Conservation (phyloP, 2,888 invertebrate genomes). For the Hyposoter didymator region DNA sequence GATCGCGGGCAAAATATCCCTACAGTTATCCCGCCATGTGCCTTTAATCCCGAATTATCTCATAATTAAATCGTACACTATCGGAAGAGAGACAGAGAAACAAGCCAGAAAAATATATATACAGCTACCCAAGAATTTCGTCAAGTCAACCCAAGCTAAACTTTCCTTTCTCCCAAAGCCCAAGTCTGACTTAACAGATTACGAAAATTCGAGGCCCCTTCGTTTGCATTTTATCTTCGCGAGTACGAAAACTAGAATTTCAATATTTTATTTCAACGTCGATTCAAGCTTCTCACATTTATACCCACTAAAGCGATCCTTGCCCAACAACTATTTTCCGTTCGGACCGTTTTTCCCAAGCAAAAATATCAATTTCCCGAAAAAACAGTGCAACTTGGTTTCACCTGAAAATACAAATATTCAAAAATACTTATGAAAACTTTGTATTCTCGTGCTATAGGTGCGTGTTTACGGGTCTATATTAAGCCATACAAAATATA, state of each 20-base stretch:
- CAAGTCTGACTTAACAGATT: constrained; percentile 47
- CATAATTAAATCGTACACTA: constrained; percentile 63
- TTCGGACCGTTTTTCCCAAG: too few relatives aligned
- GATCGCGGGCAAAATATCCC: constrained; percentile 38
- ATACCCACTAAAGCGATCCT: neutral
- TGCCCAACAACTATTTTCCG: neutral
- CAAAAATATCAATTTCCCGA: too few relatives aligned
- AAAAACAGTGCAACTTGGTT: neutral
- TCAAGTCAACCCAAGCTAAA: constrained; percentile 31
- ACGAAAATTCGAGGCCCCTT: constrained; percentile 36
- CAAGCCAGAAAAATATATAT: neutral
- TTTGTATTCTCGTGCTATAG: neutral
- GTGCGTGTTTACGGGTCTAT: neutral
- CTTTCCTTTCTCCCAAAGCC: constrained; percentile 20
- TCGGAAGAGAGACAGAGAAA: constrained; percentile 24
- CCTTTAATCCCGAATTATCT: constrained; percentile 63
- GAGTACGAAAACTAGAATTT: neutral
- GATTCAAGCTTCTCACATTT: neutral
- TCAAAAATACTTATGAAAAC: neutral
- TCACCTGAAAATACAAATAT: neutral
- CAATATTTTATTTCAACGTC: neutral
- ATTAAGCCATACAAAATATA: neutral
- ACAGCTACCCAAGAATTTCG: constrained; percentile 35
- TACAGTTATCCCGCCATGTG: constrained; percentile 41
- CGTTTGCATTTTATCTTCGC: constrained; percentile 15